phyloP scores from a whole-genome alignment of 2,888 invertebrate genomes.

The Yponomeuta sedellus region DNA sequence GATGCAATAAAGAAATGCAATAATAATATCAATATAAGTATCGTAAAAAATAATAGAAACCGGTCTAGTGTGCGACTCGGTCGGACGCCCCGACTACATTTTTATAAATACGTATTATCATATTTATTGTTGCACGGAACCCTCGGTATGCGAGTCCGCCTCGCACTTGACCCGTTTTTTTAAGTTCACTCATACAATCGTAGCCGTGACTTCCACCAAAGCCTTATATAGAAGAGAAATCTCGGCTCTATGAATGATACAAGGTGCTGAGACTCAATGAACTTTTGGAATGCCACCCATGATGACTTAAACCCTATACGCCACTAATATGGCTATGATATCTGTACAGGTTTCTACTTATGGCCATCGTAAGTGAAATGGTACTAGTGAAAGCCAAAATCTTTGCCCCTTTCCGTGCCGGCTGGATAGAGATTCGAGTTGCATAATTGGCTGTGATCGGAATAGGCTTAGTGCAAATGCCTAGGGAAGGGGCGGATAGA shows the following conservation, averaged over 20 bases:
- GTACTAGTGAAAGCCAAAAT: slow-evolving; percentile 10
- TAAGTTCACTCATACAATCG: neutral
- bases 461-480: neutral
- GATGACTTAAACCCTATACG: slow-evolving; percentile 8
- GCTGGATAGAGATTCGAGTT: neutral
- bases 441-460: neutral
- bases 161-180: neutral
- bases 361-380: slow-evolving; percentile 11
- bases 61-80: too few species aligned
- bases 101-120: too few species aligned
- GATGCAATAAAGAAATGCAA: too few species aligned
- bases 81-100: too few species aligned
- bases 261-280: slow-evolving; percentile 1
- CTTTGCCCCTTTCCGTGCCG: slow-evolving; percentile 2
- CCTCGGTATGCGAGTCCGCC: too few species aligned
- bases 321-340: slow-evolving; percentile 5
- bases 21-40: too few species aligned
- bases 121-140: too few species aligned
- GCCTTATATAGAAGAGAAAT: slow-evolving; percentile 10
- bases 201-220: slow-evolving; percentile 4
- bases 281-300: slow-evolving; percentile 10
- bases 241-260: slow-evolving; percentile 8
- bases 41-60: too few species aligned
- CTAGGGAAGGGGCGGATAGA: too few species aligned
- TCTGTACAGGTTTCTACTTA: slow-evolving; percentile 5